A percentile compares a stretch with the other conserved stretches of the same genome.
These are phyloP conservation scores for Mechanitis mazaeus DNA, from an alignment of 2,888 invertebrate genomes.

Conservation along the genomic window DNA sequence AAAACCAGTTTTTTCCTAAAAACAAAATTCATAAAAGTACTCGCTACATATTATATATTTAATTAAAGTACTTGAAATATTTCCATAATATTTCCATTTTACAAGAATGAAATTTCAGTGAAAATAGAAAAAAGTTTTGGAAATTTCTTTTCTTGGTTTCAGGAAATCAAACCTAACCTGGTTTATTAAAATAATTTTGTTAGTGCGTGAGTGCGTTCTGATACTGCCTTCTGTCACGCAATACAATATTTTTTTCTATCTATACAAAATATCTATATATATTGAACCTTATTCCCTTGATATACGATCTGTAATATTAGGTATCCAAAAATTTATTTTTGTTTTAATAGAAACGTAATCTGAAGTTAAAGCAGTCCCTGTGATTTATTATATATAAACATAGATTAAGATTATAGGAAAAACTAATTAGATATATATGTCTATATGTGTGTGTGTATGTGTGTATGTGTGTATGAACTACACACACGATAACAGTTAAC, in stretches of 20 bases:
- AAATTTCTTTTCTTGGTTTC: constrained; percentile 29
- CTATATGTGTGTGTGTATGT: neutral
- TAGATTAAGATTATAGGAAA: constrained; percentile 53
- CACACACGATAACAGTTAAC: constrained; percentile 6
- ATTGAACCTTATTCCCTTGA: constrained; percentile 32
- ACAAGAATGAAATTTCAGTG: constrained; percentile 19
- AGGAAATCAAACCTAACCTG: constrained; percentile 60
- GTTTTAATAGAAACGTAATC: constrained; percentile 55
- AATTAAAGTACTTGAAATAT: constrained; percentile 14
- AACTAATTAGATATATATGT: constrained; percentile 45
- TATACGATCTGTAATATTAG: constrained; percentile 10
- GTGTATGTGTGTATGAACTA: constrained; percentile 16
- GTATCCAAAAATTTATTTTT: constrained; percentile 26
- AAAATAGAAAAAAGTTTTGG: constrained; percentile 24
- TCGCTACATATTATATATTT: constrained; percentile 1
- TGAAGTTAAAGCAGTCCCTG: constrained; percentile 57
- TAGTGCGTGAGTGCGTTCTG: constrained; percentile 66
- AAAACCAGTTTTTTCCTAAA: no score
- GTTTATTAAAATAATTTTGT: constrained; percentile 74
- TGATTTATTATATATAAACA: constrained; percentile 62
- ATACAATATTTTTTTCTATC: constrained; percentile 29
- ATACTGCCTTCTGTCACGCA: constrained; percentile 63
- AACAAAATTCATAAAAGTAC: no score
- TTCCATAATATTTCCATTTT: constrained; percentile 21
- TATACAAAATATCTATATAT: constrained; percentile 23